phyloP scores from a whole-genome alignment of 2,797 vertebrate genomes.

The Catharus ustulatus region DNA sequence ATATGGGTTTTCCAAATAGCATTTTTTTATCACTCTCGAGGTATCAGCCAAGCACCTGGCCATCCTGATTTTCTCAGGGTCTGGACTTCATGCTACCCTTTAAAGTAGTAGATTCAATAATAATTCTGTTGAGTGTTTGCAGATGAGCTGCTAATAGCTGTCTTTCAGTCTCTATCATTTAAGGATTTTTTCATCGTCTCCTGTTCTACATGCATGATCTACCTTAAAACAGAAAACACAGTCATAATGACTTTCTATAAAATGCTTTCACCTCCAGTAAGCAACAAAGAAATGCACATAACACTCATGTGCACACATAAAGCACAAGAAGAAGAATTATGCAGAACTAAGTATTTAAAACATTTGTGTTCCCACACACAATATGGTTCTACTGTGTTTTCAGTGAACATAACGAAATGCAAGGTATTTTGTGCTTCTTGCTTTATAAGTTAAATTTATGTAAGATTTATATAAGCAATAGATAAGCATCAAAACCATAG shows the following conservation, averaged over 20 bases:
- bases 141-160: not conserved
- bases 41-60: not conserved
- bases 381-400: slow-evolving; percentile 32
- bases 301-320: not conserved
- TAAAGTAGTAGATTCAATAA: not conserved
- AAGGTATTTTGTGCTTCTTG: slow-evolving; percentile 1
- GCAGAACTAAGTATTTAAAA: slow-evolving; percentile 32
- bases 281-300: not conserved
- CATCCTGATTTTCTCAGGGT: not conserved
- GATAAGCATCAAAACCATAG: not conserved
- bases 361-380: slow-evolving; percentile 38
- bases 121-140: not conserved
- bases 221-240: not conserved
- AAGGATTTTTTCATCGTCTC: not conserved
- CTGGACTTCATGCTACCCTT: not conserved
- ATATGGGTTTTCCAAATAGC: not conserved
- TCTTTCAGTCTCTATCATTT: not conserved
- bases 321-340: not conserved
- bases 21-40: not conserved
- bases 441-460: slow-evolving; percentile 10
- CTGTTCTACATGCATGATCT: not conserved
- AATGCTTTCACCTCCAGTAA: not conserved
- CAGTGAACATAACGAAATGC: not conserved
- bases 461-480: slow-evolving; percentile 40
- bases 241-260: not conserved